A percentile compares a stretch with the other conserved stretches of the same genome.
Evolutionary conservation across 2,888 invertebrate genomes (phyloP).

Genomic region (Sericinus montela): DNA sequence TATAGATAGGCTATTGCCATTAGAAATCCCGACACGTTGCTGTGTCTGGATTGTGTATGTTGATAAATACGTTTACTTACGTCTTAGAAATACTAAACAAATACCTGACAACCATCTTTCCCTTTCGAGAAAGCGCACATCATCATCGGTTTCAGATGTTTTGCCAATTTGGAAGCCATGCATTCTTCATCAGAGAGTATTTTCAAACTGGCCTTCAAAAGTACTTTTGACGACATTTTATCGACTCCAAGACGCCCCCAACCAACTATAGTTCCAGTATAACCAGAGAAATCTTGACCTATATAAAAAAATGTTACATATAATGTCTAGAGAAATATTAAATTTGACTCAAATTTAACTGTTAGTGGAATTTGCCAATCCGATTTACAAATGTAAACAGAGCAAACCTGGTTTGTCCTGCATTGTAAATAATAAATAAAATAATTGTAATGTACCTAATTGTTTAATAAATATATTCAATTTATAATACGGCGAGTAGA

Average conservation of each 20-base stretch:
- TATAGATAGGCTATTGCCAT: neutral
- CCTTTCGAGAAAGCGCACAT: slow-evolving; percentile 81
- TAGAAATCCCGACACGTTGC: neutral
- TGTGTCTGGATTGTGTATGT: slow-evolving; percentile 2
- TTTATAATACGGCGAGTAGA: too few relatives aligned
- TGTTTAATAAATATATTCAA: too few relatives aligned
- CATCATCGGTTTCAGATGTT: slow-evolving; percentile 74
- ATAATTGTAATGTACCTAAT: too few relatives aligned
- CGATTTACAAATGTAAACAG: too few relatives aligned
- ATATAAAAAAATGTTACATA: slow-evolving; percentile 13
- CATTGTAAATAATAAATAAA: too few relatives aligned
- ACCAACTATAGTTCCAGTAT: slow-evolving; percentile 71
- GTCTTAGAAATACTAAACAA: neutral
- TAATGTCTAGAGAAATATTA: neutral
- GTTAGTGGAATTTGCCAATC: too few relatives aligned
- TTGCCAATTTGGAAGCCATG: slow-evolving; percentile 51
- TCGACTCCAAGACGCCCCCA: slow-evolving; percentile 74
- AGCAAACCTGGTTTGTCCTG: too few relatives aligned
- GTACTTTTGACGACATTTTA: slow-evolving; percentile 62
- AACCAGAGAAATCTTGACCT: slow-evolving; percentile 63
- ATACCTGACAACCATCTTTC: slow-evolving; percentile 82
- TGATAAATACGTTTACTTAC: slow-evolving; percentile 23
- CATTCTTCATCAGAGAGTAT: slow-evolving; percentile 65
- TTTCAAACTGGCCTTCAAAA: slow-evolving; percentile 65
- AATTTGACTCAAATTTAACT: neutral